phyloP scores from a whole-genome alignment of 2,797 vertebrate species.

The Rachycentron canadum region DNA sequence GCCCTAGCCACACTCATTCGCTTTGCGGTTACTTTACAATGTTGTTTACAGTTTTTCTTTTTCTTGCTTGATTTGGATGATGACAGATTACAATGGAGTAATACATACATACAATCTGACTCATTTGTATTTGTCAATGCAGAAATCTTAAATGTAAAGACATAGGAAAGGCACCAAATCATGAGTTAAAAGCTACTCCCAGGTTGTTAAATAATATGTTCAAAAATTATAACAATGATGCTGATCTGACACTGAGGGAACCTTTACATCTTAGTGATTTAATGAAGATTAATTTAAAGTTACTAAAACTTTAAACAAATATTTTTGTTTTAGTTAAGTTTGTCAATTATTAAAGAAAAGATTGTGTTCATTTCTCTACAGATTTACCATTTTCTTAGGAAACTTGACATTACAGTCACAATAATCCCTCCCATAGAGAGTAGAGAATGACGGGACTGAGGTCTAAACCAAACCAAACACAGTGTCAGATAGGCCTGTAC shows the following conservation, averaged over 20 bases:
- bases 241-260: neutral
- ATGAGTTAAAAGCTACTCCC: no score
- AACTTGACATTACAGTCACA: constrained; percentile 19
- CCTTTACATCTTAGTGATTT: neutral
- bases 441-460: neutral
- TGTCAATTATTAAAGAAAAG: neutral
- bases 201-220: no score
- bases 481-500: constrained; percentile 58
- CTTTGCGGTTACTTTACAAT: no score
- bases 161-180: no score
- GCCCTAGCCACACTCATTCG: no score
- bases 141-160: neutral
- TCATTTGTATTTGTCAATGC: no score
- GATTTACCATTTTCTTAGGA: neutral
- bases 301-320: neutral
- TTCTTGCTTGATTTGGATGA: no score
- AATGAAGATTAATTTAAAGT: no score
- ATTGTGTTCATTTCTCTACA: neutral
- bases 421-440: neutral
- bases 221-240: neutral
- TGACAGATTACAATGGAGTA: no score
- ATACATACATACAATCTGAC: no score
- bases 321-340: neutral
- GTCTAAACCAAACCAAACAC: constrained; percentile 72
- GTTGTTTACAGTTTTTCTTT: no score